Evolutionary conservation across 2,888 invertebrate species (phyloP).

Genomic region (Netelia virgata): DNA sequence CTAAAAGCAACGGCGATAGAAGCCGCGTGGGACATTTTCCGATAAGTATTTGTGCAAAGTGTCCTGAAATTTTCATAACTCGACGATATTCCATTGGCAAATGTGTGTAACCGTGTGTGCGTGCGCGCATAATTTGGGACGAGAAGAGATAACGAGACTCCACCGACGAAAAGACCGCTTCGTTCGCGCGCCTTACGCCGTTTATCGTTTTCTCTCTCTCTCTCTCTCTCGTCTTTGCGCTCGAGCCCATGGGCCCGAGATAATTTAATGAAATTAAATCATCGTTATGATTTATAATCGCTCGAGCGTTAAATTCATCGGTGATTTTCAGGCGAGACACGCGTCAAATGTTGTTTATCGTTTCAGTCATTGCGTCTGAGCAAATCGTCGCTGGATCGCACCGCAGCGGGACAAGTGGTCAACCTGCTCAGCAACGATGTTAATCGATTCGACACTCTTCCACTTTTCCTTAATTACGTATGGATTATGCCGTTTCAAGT

Average conservation of each 20-base stretch:
- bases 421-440: constrained; percentile 98
- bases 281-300: neutral
- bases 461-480: constrained; percentile 93
- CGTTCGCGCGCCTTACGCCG: no score
- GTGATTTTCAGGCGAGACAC: neutral
- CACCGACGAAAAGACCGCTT: neutral
- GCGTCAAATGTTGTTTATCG: constrained; percentile 30
- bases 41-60: no score
- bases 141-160: constrained; percentile 24
- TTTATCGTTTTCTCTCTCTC: neutral
- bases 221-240: neutral
- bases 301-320: neutral
- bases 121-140: neutral
- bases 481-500: constrained; percentile 94
- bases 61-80: no score
- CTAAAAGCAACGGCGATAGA: no score
- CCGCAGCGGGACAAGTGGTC: constrained; percentile 95
- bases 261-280: neutral
- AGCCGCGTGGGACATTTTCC: no score
- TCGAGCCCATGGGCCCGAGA: neutral
- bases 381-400: constrained; percentile 89
- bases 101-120: no score
- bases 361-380: constrained; percentile 90
- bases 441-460: constrained; percentile 94
- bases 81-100: no score